phyloP scores from a whole-genome alignment of 2,113 vertebrate species.

The Toxostoma redivivum region DNA sequence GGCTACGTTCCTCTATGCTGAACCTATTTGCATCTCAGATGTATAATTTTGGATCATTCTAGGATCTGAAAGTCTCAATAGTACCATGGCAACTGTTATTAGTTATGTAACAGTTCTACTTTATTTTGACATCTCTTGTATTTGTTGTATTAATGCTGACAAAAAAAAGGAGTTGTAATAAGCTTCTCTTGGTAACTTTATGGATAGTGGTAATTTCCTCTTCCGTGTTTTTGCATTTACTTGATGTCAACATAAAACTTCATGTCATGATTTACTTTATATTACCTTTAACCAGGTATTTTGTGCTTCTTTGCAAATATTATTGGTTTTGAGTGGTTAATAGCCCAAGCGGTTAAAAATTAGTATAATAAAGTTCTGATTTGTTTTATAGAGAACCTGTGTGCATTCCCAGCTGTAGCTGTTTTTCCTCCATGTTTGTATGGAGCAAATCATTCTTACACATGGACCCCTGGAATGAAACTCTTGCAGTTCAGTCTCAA shows the following conservation, averaged over 20 bases:
- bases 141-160: not conserved
- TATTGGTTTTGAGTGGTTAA: not conserved
- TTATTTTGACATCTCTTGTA: not conserved
- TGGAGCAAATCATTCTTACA: conserved; percentile 70
- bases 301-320: not conserved
- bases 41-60: not conserved
- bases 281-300: not conserved
- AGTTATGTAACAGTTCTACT: not conserved
- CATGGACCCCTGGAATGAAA: conserved; percentile 67
- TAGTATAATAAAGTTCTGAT: not conserved
- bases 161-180: not conserved
- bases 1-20: not conserved
- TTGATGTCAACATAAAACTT: not conserved
- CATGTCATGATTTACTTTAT: not conserved
- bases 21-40: not conserved
- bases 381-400: conserved; percentile 68
- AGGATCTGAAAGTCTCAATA: not conserved
- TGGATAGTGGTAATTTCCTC: not conserved
- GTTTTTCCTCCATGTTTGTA: conserved; percentile 71
- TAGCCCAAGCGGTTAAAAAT: not conserved
- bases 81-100: not conserved
- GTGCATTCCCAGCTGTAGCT: conserved; percentile 78
- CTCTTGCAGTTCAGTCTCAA: conserved; percentile 53
- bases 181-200: not conserved
- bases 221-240: not conserved